Conservation (phyloP, 1,140 invertebrate species). For the Tyrophagus putrescentiae region DNA sequence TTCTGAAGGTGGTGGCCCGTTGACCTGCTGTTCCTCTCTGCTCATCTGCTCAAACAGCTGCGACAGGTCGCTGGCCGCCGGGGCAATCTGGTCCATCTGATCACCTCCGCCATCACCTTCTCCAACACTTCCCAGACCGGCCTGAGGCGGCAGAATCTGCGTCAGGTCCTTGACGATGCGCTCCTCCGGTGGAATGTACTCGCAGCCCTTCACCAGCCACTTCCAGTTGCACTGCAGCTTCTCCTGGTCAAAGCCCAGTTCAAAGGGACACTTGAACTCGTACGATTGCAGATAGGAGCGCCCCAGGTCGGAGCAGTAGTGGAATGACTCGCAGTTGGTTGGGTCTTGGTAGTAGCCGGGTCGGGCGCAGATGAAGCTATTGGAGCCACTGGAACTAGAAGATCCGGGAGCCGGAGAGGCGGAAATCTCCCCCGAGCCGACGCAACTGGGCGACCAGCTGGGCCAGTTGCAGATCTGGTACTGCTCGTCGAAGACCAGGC, state of each 20-base stretch:
- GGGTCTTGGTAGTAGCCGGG: slow-evolving; percentile 60
- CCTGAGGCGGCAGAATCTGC: slow-evolving; percentile 3
- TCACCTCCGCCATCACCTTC: not conserved
- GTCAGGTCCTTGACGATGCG: slow-evolving; percentile 15
- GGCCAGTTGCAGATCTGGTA: slow-evolving; percentile 59
- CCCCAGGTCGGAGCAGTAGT: slow-evolving; percentile 59
- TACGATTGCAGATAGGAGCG: slow-evolving; percentile 49
- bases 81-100: not conserved
- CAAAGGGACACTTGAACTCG: slow-evolving; percentile 67
- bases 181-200: slow-evolving; percentile 23
- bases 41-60: slow-evolving; percentile 1
- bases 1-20: not conserved
- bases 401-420: no score
- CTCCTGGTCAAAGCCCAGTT: slow-evolving; percentile 57
- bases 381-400: no score
- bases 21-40: not conserved
- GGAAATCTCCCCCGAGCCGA: slow-evolving; percentile 41
- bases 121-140: not conserved
- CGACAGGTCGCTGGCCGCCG: slow-evolving; percentile 11
- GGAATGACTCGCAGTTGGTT: slow-evolving; percentile 70
- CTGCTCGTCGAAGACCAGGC: slow-evolving; percentile 58
- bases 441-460: slow-evolving; percentile 50
- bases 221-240: slow-evolving; percentile 62
- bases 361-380: slow-evolving; percentile 38
- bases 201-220: slow-evolving; percentile 55